Conservation (phyloP, 1,140 invertebrate species). For the Agrypnia vestita region DNA sequence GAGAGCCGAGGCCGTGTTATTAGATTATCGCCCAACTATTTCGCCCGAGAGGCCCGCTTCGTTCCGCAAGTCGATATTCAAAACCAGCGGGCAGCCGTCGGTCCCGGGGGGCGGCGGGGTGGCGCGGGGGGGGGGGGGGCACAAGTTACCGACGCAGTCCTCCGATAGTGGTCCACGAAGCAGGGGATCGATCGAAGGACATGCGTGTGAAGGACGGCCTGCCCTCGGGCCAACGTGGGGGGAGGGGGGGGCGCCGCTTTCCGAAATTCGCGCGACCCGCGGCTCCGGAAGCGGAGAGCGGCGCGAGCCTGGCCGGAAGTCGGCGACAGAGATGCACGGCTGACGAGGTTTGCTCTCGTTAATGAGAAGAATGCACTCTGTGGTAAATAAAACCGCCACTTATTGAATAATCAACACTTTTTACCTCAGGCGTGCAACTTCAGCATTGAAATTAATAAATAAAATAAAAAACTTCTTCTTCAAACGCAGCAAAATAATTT, state of each 20-base stretch:
- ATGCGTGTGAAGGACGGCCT: slow-evolving; percentile 35
- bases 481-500: too few relatives aligned
- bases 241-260: slow-evolving; percentile 20
- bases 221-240: slow-evolving; percentile 9
- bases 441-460: too few relatives aligned
- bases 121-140: background rate
- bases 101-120: slow-evolving; percentile 3
- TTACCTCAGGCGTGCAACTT: too few relatives aligned
- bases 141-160: slow-evolving; percentile 45
- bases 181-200: slow-evolving; percentile 57
- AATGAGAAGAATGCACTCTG: too few relatives aligned
- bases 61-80: slow-evolving; percentile 56
- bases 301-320: too few relatives aligned
- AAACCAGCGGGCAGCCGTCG: slow-evolving; percentile 54
- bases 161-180: slow-evolving; percentile 54
- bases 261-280: slow-evolving; percentile 30
- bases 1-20: background rate
- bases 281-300: slow-evolving; percentile 1
- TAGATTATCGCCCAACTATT: slow-evolving; percentile 19
- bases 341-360: too few relatives aligned
- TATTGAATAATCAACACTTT: too few relatives aligned
- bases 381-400: too few relatives aligned
- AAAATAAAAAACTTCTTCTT: too few relatives aligned
- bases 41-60: slow-evolving; percentile 10
- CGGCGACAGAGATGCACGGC: too few relatives aligned